Evolutionary conservation across 2,888 invertebrate species (phyloP).

Genomic region (Trileptium ribeirensis): DNA sequence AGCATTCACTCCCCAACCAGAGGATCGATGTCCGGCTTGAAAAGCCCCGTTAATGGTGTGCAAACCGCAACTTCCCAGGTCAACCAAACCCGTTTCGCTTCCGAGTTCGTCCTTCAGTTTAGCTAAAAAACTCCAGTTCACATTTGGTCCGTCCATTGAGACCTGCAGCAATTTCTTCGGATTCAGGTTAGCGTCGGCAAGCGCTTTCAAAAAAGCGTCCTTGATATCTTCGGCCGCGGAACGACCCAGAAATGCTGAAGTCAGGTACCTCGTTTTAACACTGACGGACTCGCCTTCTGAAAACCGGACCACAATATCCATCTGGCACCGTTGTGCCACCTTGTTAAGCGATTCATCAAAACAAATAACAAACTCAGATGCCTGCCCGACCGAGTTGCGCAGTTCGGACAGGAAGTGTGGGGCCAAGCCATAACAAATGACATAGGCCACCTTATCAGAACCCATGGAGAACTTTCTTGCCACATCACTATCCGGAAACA

Average conservation of each 20-base stretch:
- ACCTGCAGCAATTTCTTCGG: background rate
- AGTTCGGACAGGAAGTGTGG: no score
- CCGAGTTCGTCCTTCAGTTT: conserved; percentile 11
- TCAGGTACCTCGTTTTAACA: background rate
- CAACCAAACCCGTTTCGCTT: no score
- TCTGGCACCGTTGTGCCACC: no score
- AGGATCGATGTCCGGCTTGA: no score
- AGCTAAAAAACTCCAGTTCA: conserved; percentile 28
- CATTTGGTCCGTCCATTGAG: conserved; percentile 23
- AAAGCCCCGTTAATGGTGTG: no score
- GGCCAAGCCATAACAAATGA: conserved; percentile 16
- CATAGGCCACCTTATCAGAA: conserved; percentile 19
- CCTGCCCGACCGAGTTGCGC: no score
- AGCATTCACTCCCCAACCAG: no score
- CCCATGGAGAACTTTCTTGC: conserved; percentile 23
- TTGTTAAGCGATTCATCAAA: no score
- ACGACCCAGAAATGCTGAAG: conserved; percentile 10
- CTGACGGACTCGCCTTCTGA: background rate
- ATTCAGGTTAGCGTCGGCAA: background rate
- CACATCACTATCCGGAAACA: conserved; percentile 29
- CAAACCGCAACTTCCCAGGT: no score
- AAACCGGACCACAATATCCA: no score
- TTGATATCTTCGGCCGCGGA: background rate
- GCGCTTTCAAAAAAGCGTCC: background rate
- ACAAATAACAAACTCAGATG: no score